These are phyloP conservation scores for Linnaemya vulpina DNA, from an alignment of 2,888 invertebrate species.

Conservation along the genomic window DNA sequence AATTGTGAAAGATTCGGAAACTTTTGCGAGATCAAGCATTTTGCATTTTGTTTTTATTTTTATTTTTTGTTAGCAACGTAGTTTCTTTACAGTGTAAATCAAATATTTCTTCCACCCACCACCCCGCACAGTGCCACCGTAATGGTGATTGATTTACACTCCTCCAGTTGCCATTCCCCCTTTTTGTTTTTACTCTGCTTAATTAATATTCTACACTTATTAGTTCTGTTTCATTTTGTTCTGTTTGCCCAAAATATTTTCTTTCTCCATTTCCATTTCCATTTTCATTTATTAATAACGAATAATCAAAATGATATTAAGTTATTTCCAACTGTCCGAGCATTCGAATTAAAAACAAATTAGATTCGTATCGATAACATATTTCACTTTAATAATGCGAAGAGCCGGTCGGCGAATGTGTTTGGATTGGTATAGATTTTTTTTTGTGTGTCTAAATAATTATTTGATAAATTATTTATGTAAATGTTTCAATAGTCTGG, in stretches of 20 bases:
- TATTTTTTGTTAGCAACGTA: too few species aligned
- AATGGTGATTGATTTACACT: neutral
- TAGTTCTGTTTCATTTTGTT: too few species aligned
- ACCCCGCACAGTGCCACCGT: too few species aligned
- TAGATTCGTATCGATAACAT: conserved; percentile 65
- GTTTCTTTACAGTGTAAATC: too few species aligned
- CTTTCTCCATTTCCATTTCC: neutral
- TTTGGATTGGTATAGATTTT: conserved; percentile 6
- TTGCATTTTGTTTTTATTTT: too few species aligned
- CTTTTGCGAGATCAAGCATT: too few species aligned
- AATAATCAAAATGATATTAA: conserved; percentile 54
- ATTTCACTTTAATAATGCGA: neutral
- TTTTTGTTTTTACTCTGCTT: conserved; percentile 38
- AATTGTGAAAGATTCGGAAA: too few species aligned
- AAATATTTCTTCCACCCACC: too few species aligned
- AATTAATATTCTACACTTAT: conserved; percentile 42
- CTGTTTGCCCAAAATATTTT: conserved; percentile 11
- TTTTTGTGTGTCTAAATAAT: conserved; percentile 28
- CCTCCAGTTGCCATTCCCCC: neutral
- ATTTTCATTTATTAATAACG: conserved; percentile 24
- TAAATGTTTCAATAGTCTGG: conserved; percentile 31
- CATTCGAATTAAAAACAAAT: conserved; percentile 66
- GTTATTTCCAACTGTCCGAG: conserved; percentile 18
- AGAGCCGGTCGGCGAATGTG: conserved; percentile 5
- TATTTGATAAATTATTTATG: conserved; percentile 42